Evolutionary conservation across 2,888 invertebrate genomes (phyloP).

Genomic region (Scaptomyza tumidula): DNA sequence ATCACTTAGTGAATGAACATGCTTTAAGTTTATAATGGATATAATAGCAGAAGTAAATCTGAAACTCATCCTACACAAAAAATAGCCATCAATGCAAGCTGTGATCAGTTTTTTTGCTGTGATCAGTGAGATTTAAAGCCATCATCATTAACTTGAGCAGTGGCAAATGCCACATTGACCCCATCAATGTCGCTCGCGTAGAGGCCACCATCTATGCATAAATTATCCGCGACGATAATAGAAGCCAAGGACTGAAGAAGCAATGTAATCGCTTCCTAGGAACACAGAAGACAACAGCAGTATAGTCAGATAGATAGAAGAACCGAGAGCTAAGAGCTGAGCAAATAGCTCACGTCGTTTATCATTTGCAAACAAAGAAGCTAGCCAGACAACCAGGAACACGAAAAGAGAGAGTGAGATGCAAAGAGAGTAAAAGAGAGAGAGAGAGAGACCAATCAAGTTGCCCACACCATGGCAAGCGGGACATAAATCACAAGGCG

Average conservation of each 20-base stretch:
- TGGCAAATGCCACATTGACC: constrained; percentile 51
- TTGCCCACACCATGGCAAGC: constrained; percentile 64
- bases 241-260: constrained; percentile 45
- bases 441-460: constrained; percentile 66
- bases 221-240: constrained; percentile 64
- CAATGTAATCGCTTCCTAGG: constrained; percentile 66
- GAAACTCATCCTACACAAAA: neutral
- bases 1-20: neutral
- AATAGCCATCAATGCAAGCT: neutral
- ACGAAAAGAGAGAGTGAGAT: constrained; percentile 20
- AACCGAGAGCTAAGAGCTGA: constrained; percentile 16
- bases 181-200: constrained; percentile 50
- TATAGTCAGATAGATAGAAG: constrained; percentile 8
- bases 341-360: constrained; percentile 76
- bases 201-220: constrained; percentile 64
- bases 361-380: constrained; percentile 78
- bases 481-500: constrained; percentile 78
- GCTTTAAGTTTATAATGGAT: neutral
- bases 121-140: constrained; percentile 20
- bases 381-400: constrained; percentile 50
- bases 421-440: constrained; percentile 8
- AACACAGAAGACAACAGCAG: constrained; percentile 33
- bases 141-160: constrained; percentile 35
- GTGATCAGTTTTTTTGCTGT: neutral
- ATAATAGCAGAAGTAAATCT: neutral